Percentiles rank a stretch among this genome's conserved stretches.
Conservation (phyloP, 2,888 invertebrate genomes). For the Therioaphis trifolii region DNA sequence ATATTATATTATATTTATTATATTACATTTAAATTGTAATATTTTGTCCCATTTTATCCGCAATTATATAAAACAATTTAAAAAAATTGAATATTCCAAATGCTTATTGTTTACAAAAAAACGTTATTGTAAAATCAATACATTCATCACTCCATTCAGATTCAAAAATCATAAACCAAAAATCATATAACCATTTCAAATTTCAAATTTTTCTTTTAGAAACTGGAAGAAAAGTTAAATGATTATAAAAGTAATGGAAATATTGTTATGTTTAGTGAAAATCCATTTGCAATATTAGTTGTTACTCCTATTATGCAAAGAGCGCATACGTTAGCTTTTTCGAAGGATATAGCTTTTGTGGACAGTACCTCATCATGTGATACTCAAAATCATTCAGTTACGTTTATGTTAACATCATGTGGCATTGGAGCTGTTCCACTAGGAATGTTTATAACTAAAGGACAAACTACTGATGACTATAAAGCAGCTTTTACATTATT, state of each 20-base stretch:
- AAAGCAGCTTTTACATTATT: slow-evolving; percentile 19
- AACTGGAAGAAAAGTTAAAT: slow-evolving; percentile 7
- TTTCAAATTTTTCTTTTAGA: slow-evolving; percentile 2
- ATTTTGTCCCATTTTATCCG: too few relatives aligned
- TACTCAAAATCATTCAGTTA: too few relatives aligned
- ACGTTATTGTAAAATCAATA: too few relatives aligned
- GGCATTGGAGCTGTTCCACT: slow-evolving; percentile 40
- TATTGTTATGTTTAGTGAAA: neutral
- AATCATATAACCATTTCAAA: neutral
- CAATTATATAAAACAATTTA: too few relatives aligned
- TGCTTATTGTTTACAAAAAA: too few relatives aligned
- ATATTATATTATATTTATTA: too few relatives aligned
- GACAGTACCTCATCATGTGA: slow-evolving; percentile 34
- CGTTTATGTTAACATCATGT: too few relatives aligned
- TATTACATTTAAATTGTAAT: too few relatives aligned
- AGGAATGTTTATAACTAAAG: slow-evolving; percentile 25
- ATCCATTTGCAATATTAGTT: slow-evolving; percentile 34
- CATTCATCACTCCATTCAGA: too few relatives aligned
- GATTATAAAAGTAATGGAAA: neutral
- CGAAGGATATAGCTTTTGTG: slow-evolving; percentile 2
- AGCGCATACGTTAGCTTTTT: slow-evolving; percentile 12
- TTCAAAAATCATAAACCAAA: too few relatives aligned
- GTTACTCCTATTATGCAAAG: slow-evolving; percentile 42
- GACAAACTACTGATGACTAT: slow-evolving; percentile 11
- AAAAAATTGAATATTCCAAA: too few relatives aligned